These are phyloP conservation scores for Sphaerophoria taeniata DNA, from an alignment of 2,888 invertebrate species.

Conservation along the genomic window DNA sequence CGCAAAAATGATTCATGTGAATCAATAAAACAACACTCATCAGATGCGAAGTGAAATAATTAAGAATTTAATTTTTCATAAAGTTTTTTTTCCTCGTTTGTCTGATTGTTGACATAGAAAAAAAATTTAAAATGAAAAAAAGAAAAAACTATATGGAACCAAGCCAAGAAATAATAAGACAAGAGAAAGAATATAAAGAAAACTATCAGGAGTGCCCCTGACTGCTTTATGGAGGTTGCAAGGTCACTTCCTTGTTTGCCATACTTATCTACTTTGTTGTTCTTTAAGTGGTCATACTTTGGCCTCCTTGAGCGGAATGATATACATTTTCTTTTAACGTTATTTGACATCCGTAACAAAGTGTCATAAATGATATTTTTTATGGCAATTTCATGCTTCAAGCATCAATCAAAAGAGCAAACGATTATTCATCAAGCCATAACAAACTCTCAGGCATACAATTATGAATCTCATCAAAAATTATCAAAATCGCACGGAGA, in stretches of 20 bases:
- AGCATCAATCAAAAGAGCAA: constrained; percentile 3
- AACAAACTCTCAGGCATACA: constrained; percentile 16
- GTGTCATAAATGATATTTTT: neutral
- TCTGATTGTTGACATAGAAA: constrained; percentile 18
- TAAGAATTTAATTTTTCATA: constrained; percentile 42
- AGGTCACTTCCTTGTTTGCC: constrained; percentile 58
- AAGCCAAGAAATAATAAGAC: constrained; percentile 28
- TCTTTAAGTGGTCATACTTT: neutral
- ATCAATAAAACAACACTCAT: constrained; percentile 39
- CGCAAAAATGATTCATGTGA: constrained; percentile 57
- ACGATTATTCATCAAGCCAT: neutral
- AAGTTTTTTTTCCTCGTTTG: neutral
- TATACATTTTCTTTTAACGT: no score
- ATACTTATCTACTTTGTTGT: constrained; percentile 13
- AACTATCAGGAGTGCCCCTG: constrained; percentile 21
- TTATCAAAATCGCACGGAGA: constrained; percentile 63
- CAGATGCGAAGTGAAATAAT: constrained; percentile 40
- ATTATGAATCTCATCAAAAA: constrained; percentile 4
- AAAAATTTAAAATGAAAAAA: constrained; percentile 14
- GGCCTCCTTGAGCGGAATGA: no score
- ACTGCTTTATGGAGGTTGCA: constrained; percentile 33
- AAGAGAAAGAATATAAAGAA: neutral
- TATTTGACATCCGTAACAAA: no score
- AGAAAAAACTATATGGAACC: constrained; percentile 2
- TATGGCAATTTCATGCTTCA: neutral